Conservation (phyloP, 2,888 invertebrate genomes). For the Petrolisthes cinctipes region DNA sequence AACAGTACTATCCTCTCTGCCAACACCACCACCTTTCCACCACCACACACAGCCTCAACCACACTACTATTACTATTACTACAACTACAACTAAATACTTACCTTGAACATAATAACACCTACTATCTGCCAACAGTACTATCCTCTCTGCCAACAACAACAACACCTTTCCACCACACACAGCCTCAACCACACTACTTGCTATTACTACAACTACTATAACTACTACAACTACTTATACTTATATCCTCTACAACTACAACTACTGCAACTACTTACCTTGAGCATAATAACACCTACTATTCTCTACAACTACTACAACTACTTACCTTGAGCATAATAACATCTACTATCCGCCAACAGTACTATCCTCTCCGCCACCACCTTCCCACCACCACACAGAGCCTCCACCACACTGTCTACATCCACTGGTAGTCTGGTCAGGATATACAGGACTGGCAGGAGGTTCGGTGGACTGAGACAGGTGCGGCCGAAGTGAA, state of each 20-base stretch:
- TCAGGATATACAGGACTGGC: slow-evolving; percentile 81
- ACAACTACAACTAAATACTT: neutral
- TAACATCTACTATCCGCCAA: slow-evolving; percentile 46
- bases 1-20: slow-evolving; percentile 10
- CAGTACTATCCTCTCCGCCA: slow-evolving; percentile 2
- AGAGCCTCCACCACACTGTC: neutral
- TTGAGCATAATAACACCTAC: too few relatives aligned
- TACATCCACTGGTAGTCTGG: slow-evolving; percentile 34
- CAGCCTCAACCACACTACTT: too few relatives aligned
- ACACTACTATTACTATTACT: too few relatives aligned
- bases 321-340: slow-evolving; percentile 36
- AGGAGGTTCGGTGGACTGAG: slow-evolving; percentile 81
- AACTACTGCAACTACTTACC: too few relatives aligned
- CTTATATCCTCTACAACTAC: too few relatives aligned
- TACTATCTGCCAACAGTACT: neutral
- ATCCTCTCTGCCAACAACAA: too few relatives aligned
- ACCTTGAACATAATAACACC: slow-evolving; percentile 47
- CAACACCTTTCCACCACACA: too few relatives aligned
- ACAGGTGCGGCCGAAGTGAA: slow-evolving; percentile 94
- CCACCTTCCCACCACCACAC: slow-evolving; percentile 8
- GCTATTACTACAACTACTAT: too few relatives aligned
- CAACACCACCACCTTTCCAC: slow-evolving; percentile 26
- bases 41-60: neutral
- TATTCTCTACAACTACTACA: neutral
- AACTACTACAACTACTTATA: too few relatives aligned